Percentiles rank a stretch among this genome's conserved stretches.
Conservation (phyloP, 2,888 invertebrate species). For the Ormyrus thymus region DNA sequence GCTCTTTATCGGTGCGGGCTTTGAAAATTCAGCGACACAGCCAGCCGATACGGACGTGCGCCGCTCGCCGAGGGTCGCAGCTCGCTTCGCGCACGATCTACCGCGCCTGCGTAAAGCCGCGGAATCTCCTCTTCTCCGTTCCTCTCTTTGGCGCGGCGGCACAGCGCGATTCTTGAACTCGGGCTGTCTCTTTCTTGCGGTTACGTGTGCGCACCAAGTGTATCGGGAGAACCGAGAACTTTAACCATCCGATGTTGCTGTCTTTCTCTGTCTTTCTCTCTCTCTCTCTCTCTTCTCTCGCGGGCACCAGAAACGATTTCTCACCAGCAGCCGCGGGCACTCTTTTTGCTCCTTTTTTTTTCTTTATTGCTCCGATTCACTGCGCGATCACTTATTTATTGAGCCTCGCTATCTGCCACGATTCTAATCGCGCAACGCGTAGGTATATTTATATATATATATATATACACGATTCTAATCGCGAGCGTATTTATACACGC, state of each 20-base stretch:
- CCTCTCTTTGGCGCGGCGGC: not conserved
- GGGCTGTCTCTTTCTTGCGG: not conserved
- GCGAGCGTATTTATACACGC: too few species aligned
- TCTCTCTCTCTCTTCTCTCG: not conserved
- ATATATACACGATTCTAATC: too few species aligned
- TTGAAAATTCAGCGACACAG: not conserved
- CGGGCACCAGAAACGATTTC: not conserved
- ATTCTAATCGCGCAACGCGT: too few species aligned
- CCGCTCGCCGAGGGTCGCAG: not conserved
- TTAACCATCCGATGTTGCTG: not conserved
- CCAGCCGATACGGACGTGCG: not conserved
- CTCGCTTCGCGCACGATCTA: constrained; percentile 14
- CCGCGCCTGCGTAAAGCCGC: constrained; percentile 1
- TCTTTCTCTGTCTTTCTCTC: constrained; percentile 6
- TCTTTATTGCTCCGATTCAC: too few species aligned
- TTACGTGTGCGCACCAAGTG: too few species aligned
- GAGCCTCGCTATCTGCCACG: too few species aligned
- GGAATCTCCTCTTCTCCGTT: not conserved
- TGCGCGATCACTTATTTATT: too few species aligned
- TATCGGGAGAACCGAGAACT: too few species aligned
- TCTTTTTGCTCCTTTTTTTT: not conserved
- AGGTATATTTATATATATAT: too few species aligned
- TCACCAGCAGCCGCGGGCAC: not conserved
- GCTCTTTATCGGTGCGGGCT: not conserved
- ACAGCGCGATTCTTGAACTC: not conserved